phyloP scores from a whole-genome alignment of 2,113 vertebrate species.

The Ardeotis arabs region DNA sequence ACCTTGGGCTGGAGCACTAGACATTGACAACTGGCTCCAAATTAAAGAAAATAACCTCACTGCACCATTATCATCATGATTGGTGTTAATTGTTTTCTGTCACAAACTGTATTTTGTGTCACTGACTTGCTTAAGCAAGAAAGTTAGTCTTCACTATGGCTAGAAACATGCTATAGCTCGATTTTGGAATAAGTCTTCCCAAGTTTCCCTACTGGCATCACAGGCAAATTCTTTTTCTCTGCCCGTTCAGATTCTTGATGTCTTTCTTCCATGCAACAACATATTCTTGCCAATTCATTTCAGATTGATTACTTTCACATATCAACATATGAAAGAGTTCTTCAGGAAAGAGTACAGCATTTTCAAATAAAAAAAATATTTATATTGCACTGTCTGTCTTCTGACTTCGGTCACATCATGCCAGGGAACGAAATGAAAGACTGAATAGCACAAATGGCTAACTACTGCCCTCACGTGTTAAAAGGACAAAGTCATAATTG shows the following conservation, averaged over 20 bases:
- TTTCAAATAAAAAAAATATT: background rate
- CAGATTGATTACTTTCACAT: background rate
- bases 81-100: background rate
- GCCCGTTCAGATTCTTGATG: background rate
- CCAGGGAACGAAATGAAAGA: background rate
- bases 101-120: background rate
- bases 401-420: background rate
- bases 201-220: background rate
- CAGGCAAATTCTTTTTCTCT: background rate
- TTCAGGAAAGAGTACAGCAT: background rate
- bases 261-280: background rate
- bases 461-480: conserved; percentile 55
- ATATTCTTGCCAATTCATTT: background rate
- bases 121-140: background rate
- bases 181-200: background rate
- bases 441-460: background rate
- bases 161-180: background rate
- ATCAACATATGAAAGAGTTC: background rate
- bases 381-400: background rate
- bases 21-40: background rate
- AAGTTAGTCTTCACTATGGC: background rate
- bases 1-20: background rate
- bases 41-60: background rate
- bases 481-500: background rate
- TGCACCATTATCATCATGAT: background rate